A percentile compares a stretch with the other conserved stretches of the same genome.
These are phyloP conservation scores for Montipora efflorescens DNA, from an alignment of 64 coral and sea anemone genomes.

Conservation along the genomic window DNA sequence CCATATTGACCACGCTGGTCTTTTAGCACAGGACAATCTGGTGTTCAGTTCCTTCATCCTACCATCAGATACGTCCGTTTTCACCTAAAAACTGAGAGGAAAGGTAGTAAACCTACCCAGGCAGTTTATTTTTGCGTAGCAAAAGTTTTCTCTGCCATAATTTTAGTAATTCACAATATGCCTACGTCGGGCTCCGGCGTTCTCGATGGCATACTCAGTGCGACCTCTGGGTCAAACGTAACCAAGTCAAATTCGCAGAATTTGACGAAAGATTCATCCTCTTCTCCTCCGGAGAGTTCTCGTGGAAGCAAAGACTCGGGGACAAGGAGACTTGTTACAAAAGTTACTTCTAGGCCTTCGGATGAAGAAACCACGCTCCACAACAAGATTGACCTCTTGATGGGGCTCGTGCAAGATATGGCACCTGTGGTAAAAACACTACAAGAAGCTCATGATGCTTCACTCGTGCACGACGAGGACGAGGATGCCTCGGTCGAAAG, in stretches of 20 bases:
- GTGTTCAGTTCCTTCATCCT: too few species aligned
- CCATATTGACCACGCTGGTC: too few species aligned
- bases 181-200: not conserved
- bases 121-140: not conserved
- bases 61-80: too few species aligned
- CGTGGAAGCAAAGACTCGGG: not conserved
- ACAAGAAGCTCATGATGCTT: not conserved
- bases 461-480: not conserved
- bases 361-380: not conserved
- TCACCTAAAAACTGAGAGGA: too few species aligned
- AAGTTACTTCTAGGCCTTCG: not conserved
- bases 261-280: not conserved
- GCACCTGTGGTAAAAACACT: not conserved
- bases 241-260: not conserved
- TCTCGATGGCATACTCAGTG: not conserved
- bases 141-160: not conserved
- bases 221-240: not conserved
- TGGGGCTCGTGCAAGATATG: not conserved
- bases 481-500: not conserved
- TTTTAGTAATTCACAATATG: not conserved
- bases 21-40: too few species aligned
- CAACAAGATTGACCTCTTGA: not conserved
- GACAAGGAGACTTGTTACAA: too few species aligned
- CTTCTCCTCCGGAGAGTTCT: too few species aligned
- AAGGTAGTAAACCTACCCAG: conserved; percentile 22